Percentiles rank a stretch among this genome's conserved stretches.
These are phyloP conservation scores for Littorina saxatilis DNA, from an alignment of 1,140 invertebrate genomes.

Conservation along the genomic window DNA sequence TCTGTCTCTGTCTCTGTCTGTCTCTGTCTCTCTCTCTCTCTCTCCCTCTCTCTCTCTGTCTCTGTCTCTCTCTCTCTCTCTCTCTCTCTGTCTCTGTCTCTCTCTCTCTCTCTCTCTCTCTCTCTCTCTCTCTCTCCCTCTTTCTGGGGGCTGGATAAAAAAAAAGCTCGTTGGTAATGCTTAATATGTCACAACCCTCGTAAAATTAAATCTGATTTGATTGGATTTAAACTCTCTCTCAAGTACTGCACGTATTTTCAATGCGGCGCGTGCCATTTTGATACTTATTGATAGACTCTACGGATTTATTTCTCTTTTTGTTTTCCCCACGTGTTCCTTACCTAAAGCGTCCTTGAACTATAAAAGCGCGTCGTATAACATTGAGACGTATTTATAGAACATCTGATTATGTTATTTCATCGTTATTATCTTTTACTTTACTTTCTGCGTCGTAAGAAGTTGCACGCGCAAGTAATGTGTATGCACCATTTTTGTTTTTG, in stretches of 20 bases:
- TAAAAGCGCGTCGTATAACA: no score
- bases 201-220: background rate
- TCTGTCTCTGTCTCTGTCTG: background rate
- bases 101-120: background rate
- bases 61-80: conserved; percentile 12
- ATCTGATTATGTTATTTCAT: no score
- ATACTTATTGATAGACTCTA: background rate
- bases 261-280: background rate
- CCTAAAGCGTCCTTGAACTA: no score
- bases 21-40: background rate
- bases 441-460: no score
- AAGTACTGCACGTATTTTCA: background rate
- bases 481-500: no score
- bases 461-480: no score
- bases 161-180: background rate
- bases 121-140: background rate
- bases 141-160: background rate
- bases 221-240: background rate
- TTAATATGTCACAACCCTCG: background rate
- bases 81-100: conserved; percentile 8
- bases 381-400: no score
- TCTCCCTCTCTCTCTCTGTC: background rate
- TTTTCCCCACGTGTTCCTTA: no score
- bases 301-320: no score
- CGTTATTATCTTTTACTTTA: no score